Evolutionary conservation across 2,797 vertebrate species (phyloP), one percentile per base, ranked within the genome.

Genomic region (Leuciscus waleckii): DNA sequence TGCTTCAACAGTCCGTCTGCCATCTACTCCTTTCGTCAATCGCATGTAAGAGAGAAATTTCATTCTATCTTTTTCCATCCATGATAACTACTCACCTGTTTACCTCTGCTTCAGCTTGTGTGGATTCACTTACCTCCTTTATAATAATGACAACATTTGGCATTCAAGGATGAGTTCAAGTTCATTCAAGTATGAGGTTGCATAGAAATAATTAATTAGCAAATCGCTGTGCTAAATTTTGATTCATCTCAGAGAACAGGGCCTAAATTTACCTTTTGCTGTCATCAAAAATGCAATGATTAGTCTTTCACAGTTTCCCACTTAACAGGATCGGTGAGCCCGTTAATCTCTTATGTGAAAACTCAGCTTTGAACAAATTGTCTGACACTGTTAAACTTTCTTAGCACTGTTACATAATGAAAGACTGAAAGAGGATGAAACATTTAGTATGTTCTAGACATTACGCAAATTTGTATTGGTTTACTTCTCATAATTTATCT

Each of bases 271-370:
- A 32, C 35, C 5, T 70, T 61, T 85, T 76, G 35, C 26, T 43
- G 43, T 74, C 46, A 81, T 79, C 75, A 61, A 87, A 81, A 75
- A 58, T 81, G 77, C 49, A 67, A 75, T 26, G 51, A 37, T 83
- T 76, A 75, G 77, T 37, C 46, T 69, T 83, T 79, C 73, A 61
- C 74, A 78, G 49, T 65, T 79, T 41, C 58, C 70, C 63, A 71
- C 78, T 68, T 71, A 23, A 76, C 17, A 49, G 61, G 68, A 35
- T 43, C 80, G 69, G 73, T 56, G 32, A 73, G 74, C 74, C 41
- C 74, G 74, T 79, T 51, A 29, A 69, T 86, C 84, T 86, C 85
- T 77, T 49, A 80, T 41, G 67, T 70, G 54, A 81, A 85, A 73
- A 61, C 46, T 81, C 77, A 21, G 35, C 78, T 74, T 81, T 69